These are phyloP conservation scores for Hippocampus mohnikei DNA, from an alignment of 2,113 vertebrate species.

Conservation along the genomic window DNA sequence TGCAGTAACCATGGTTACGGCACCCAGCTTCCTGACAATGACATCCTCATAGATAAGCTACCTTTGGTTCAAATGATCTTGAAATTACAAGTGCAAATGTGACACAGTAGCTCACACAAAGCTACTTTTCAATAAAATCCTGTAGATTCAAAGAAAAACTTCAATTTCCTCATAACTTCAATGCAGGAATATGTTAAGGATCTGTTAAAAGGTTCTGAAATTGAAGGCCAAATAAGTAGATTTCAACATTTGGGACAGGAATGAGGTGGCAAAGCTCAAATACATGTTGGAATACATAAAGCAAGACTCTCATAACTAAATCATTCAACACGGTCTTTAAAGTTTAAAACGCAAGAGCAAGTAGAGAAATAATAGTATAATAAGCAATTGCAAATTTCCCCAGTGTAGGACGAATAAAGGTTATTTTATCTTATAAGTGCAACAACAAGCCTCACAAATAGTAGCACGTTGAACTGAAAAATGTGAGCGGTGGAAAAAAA, in stretches of 20 bases:
- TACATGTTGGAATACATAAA: not conserved
- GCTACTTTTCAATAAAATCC: conserved; percentile 8
- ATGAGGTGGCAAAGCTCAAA: not conserved
- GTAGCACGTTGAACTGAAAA: not conserved
- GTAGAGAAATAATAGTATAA: not conserved
- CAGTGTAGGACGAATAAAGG: too few relatives aligned
- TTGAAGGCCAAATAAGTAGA: not conserved
- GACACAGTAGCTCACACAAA: conserved; percentile 14
- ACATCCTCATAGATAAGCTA: conserved; percentile 18
- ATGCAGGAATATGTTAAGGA: not conserved
- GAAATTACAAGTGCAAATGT: conserved; percentile 40
- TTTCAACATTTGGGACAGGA: not conserved
- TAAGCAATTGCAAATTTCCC: not conserved
- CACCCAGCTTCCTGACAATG: conserved; percentile 25
- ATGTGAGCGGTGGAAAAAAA: not conserved
- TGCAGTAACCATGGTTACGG: conserved; percentile 54
- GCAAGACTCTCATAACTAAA: not conserved
- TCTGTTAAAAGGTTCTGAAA: not conserved
- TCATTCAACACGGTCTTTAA: not conserved
- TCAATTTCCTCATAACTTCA: not conserved
- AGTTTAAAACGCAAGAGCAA: not conserved
- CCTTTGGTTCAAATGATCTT: conserved; percentile 30
- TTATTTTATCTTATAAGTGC: not conserved
- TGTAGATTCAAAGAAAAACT: not conserved
- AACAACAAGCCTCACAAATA: not conserved